Evolutionary conservation across 2,113 vertebrate genomes (phyloP), one percentile per base, ranked within the genome.

Genomic region (Leucosticte australis): DNA sequence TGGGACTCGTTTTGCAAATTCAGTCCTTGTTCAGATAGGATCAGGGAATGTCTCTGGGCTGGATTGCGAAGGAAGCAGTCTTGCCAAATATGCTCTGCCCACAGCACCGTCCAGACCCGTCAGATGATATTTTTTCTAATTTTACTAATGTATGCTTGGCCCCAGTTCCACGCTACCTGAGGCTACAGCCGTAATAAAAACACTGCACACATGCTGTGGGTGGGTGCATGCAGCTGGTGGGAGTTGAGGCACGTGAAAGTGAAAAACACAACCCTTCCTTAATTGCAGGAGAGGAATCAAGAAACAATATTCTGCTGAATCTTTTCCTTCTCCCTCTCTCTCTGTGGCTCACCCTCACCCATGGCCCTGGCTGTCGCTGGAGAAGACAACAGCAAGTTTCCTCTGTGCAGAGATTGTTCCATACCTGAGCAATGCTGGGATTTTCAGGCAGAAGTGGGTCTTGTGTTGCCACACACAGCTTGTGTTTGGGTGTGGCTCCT

Each of bases 71-170:
- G 95, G 96, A 96, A 96, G 67, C 90, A 53, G 56, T 49, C 92
- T 94, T 97, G 95, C 96, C 96, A 95, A 96, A 94, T 95, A 93
- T 87, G 84, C 65, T 96, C 86, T 96, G 96, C 96, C 94, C 97
- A 95, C 93, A 95, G 94, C 90, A 94, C 87, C 7, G 96, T 97
- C 96, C 96, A 90, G 94, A 94, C 96, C 95, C 74, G 94, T 96
- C 96, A 91, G 96, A 95, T 95, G 95, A 95, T 96, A 85, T 89
- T 96, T 96, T 75, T 93, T 84, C 93, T 97, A 85, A 93, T 95
- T 97, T 96, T 93, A 92, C 94, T 97, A 97, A 96, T 96, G 94
- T 95, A 92, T 96, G 88, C 94, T 95, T 97, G 97, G 97, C 95
- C 81, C 17, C 1, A 3, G 9, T 95, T 96, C 94, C 65, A 57